These are phyloP conservation scores for Parambassis ranga DNA, from an alignment of 2,797 vertebrate genomes.

Conservation along the genomic window DNA sequence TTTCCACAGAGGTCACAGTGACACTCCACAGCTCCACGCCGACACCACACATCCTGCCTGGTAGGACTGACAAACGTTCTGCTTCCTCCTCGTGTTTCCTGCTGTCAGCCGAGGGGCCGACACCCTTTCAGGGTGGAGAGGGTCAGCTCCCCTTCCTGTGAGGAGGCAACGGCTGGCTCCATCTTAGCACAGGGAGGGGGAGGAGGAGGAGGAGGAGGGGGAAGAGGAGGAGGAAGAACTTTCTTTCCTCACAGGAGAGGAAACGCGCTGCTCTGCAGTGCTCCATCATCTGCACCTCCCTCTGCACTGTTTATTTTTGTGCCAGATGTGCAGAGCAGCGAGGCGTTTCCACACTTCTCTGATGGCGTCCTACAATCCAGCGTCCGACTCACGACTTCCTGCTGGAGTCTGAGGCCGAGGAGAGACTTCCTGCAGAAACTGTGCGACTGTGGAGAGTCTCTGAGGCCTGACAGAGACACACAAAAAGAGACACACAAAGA, in stretches of 20 bases:
- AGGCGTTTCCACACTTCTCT: too few species aligned
- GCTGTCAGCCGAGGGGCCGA: constrained; percentile 47
- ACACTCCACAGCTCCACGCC: constrained; percentile 13
- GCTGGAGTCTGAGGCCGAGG: too few species aligned
- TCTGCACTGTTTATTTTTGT: constrained; percentile 53
- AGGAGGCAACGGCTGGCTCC: constrained; percentile 3
- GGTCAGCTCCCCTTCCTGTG: constrained; percentile 67
- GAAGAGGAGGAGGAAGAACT: constrained; percentile 7
- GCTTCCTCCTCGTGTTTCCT: constrained; percentile 59
- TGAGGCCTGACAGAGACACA: too few species aligned
- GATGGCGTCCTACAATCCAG: too few species aligned
- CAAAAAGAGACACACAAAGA: too few species aligned
- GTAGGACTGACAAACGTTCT: constrained; percentile 27
- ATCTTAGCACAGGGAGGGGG: constrained; percentile 17
- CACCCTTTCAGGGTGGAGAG: constrained; percentile 49
- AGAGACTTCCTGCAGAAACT: too few species aligned
- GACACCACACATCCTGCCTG: constrained; percentile 54
- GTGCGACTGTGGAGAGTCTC: too few species aligned
- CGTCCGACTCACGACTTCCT: too few species aligned
- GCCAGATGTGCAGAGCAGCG: constrained; percentile 27
- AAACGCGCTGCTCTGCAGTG: constrained; percentile 39
- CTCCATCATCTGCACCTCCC: constrained; percentile 60
- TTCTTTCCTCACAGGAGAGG: constrained; percentile 22
- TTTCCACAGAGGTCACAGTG: constrained; percentile 12
- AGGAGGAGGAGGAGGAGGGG: constrained; percentile 22